These are phyloP conservation scores for Cosmia trapezina DNA, from an alignment of 2,888 invertebrate genomes.

Conservation along the genomic window DNA sequence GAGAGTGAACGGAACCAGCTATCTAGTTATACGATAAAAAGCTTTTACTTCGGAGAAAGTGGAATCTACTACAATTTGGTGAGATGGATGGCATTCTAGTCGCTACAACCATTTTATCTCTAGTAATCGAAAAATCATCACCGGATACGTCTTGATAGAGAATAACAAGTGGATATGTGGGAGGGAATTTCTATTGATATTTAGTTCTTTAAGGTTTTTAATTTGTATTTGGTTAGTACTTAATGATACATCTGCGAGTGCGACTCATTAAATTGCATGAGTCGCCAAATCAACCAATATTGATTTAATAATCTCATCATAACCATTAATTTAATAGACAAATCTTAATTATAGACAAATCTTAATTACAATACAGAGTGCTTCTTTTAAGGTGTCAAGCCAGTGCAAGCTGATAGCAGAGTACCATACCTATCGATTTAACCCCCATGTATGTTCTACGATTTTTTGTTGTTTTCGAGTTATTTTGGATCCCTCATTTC, in stretches of 20 bases:
- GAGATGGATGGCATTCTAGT: background rate
- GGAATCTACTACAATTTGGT: conserved; percentile 9
- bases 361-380: too few relatives aligned
- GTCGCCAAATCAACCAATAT: background rate
- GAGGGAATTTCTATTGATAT: background rate
- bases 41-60: conserved; percentile 59
- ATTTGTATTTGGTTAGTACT: background rate
- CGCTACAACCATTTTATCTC: conserved; percentile 8
- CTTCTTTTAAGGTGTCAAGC: too few relatives aligned
- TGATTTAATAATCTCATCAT: conserved; percentile 2
- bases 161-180: conserved; percentile 8
- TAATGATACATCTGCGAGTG: too few relatives aligned
- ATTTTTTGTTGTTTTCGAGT: too few relatives aligned
- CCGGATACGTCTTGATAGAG: background rate
- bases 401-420: too few relatives aligned
- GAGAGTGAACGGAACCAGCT: conserved; percentile 58
- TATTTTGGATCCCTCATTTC: too few relatives aligned
- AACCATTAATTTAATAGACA: too few relatives aligned
- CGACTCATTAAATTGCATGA: background rate
- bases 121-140: conserved; percentile 10
- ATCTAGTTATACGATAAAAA: conserved; percentile 31
- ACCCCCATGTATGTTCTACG: too few relatives aligned
- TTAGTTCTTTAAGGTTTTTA: background rate
- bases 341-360: too few relatives aligned
- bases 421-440: too few relatives aligned